Conservation (phyloP, 2,113 vertebrate species). For the Etheostoma cragini region DNA sequence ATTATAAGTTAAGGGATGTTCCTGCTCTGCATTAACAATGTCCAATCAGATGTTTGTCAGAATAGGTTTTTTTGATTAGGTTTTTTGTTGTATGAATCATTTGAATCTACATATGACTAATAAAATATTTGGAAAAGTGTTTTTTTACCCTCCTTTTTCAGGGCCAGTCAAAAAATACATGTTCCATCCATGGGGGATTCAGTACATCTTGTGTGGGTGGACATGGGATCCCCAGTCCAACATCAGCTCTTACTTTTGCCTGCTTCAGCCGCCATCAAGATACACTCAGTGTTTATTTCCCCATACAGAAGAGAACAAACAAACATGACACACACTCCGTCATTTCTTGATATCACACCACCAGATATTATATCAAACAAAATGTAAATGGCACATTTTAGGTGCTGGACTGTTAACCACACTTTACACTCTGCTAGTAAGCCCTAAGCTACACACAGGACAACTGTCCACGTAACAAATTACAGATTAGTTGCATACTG, state of each 20-base stretch:
- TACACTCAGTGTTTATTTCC: slow-evolving; percentile 62
- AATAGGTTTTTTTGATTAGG: too few relatives aligned
- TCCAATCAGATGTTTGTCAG: background rate
- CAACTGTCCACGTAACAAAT: slow-evolving; percentile 40
- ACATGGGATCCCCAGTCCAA: slow-evolving; percentile 22
- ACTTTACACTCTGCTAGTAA: background rate
- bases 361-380: slow-evolving; percentile 63
- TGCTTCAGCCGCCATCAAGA: slow-evolving; percentile 11
- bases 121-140: too few relatives aligned
- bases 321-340: slow-evolving; percentile 59
- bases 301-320: slow-evolving; percentile 48
- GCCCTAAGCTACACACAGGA: slow-evolving; percentile 1
- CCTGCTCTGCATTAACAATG: background rate
- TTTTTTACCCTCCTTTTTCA: too few relatives aligned
- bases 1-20: background rate
- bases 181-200: slow-evolving; percentile 11
- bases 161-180: too few relatives aligned
- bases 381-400: slow-evolving; percentile 29
- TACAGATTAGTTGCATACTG: slow-evolving; percentile 41
- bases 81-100: too few relatives aligned
- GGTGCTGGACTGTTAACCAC: slow-evolving; percentile 13
- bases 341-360: slow-evolving; percentile 55
- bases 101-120: too few relatives aligned
- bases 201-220: background rate
- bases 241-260: slow-evolving; percentile 21